Evolutionary conservation across 2,888 invertebrate species (phyloP).

Genomic region (Caenorhabditis panamensis): DNA sequence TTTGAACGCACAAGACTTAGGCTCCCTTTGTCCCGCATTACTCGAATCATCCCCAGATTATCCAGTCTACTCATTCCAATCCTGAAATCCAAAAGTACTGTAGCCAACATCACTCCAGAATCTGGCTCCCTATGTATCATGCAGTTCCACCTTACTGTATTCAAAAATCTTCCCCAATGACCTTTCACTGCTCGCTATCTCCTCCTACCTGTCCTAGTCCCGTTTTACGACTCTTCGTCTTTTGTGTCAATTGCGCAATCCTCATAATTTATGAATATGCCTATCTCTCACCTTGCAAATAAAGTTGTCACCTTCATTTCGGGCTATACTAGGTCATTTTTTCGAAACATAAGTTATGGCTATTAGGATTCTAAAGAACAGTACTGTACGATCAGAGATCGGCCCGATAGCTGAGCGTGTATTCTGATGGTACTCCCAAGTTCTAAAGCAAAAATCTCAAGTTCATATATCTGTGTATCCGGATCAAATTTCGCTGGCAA

Average conservation of each 20-base stretch:
- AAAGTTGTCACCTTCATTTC: slow-evolving; percentile 11
- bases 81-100: background rate
- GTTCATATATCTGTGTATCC: slow-evolving; percentile 4
- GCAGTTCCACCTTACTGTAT: background rate
- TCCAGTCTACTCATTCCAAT: background rate
- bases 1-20: slow-evolving; percentile 15
- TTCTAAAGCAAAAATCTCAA: background rate
- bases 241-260: slow-evolving; percentile 56
- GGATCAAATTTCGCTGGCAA: slow-evolving; percentile 43
- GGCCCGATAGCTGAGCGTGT: no score
- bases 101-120: background rate
- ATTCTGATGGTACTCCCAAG: background rate
- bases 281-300: slow-evolving; percentile 15
- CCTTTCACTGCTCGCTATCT: slow-evolving; percentile 23
- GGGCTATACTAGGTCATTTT: slow-evolving; percentile 1
- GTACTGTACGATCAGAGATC: no score
- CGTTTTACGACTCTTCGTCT: slow-evolving; percentile 35
- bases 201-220: background rate
- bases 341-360: background rate
- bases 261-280: slow-evolving; percentile 48
- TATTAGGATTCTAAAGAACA: no score
- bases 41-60: slow-evolving; percentile 25
- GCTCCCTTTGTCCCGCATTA: slow-evolving; percentile 6
- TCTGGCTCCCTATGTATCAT: no score
- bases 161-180: background rate